phyloP scores from a whole-genome alignment of 23 tunicate genomes.

The Phallusia fumigata region DNA sequence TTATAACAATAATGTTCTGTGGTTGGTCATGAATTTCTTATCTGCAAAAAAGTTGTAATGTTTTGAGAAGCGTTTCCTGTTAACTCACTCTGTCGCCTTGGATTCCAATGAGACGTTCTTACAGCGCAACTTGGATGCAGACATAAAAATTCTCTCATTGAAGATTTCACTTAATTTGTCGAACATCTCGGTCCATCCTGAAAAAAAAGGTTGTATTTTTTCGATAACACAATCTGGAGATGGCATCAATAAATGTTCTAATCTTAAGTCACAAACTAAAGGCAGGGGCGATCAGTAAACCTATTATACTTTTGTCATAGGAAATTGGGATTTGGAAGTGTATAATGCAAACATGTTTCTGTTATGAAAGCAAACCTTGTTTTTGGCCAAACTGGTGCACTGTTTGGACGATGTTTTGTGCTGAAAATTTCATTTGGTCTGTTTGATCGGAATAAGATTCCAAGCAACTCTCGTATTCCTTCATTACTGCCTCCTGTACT shows the following conservation, averaged over 20 bases:
- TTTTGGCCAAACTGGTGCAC: neutral
- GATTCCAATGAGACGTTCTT: neutral
- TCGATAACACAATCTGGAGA: too few relatives aligned
- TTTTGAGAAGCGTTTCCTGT: too few relatives aligned
- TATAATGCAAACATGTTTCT: too few relatives aligned
- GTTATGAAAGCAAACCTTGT: neutral
- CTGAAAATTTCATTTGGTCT: constrained; percentile 6
- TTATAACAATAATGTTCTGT: neutral
- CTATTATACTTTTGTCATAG: too few relatives aligned
- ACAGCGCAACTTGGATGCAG: constrained; percentile 18
- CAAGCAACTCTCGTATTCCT: neutral
- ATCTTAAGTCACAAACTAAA: too few relatives aligned
- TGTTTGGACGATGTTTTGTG: neutral
- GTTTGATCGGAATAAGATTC: neutral
- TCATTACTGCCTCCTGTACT: neutral
- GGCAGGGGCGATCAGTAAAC: too few relatives aligned
- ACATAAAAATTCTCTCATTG: constrained; percentile 19
- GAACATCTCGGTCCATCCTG: neutral
- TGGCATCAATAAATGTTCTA: too few relatives aligned
- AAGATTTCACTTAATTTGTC: neutral
- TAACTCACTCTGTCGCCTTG: constrained; percentile 16
- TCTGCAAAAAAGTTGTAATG: too few relatives aligned
- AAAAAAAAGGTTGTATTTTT: too few relatives aligned
- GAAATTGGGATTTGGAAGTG: too few relatives aligned
- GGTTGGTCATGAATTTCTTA: too few relatives aligned